Conservation (phyloP, 2,888 invertebrate species). For the Heliconius cydno region DNA sequence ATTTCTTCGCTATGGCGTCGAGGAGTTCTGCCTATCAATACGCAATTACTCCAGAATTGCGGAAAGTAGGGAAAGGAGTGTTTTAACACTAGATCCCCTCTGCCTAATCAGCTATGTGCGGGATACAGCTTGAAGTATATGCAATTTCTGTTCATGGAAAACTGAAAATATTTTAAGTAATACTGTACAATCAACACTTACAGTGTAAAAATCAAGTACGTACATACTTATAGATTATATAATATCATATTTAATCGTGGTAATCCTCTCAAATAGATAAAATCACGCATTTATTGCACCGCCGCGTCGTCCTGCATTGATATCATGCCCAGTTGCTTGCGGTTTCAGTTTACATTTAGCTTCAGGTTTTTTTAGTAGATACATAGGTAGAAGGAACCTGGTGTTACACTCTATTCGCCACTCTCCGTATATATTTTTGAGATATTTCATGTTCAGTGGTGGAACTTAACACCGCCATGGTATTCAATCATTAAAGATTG, state of each 20-base stretch:
- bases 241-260: neutral
- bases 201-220: neutral
- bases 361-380: neutral
- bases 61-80: neutral
- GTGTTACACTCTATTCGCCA: no score
- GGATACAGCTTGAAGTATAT: neutral
- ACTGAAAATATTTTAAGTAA: neutral
- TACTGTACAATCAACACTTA: neutral
- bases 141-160: neutral
- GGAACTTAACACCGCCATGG: no score
- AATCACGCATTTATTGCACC: neutral
- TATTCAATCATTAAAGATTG: no score
- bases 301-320: neutral
- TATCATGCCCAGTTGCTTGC: neutral
- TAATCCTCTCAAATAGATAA: constrained; percentile 8
- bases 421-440: neutral
- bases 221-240: constrained; percentile 1
- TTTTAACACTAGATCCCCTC: neutral
- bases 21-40: neutral
- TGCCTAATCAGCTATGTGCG: neutral
- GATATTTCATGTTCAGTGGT: neutral
- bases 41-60: neutral
- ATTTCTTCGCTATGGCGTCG: no score
- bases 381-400: no score
- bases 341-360: neutral